A percentile compares a stretch with the other conserved stretches of the same genome.
Evolutionary conservation across 2,888 invertebrate species (phyloP).

Genomic region (Oxytorus armatus): DNA sequence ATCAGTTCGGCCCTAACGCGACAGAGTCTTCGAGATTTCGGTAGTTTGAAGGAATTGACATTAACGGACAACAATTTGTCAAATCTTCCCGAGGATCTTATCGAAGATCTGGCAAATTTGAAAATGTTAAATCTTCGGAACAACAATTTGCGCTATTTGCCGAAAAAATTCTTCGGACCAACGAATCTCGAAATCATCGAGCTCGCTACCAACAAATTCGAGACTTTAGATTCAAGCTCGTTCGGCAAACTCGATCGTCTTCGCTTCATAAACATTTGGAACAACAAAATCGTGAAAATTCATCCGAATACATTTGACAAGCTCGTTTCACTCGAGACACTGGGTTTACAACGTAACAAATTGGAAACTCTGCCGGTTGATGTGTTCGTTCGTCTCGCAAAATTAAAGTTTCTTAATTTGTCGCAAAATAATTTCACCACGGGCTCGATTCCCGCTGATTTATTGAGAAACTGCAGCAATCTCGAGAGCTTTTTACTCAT

Average conservation of each 20-base stretch:
- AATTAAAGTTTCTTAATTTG: slow-evolving; percentile 88
- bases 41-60: slow-evolving; percentile 85
- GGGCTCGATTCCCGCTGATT: slow-evolving; percentile 86
- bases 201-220: slow-evolving; percentile 87
- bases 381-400: slow-evolving; percentile 87
- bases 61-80: slow-evolving; percentile 88
- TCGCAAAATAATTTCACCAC: slow-evolving; percentile 88
- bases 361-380: slow-evolving; percentile 87
- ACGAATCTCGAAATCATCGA: slow-evolving; percentile 87
- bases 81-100: slow-evolving; percentile 87
- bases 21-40: slow-evolving; percentile 87
- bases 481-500: slow-evolving; percentile 84
- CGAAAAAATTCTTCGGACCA: slow-evolving; percentile 73
- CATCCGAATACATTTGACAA: slow-evolving; percentile 88
- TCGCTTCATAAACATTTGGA: slow-evolving; percentile 88
- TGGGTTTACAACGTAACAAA: slow-evolving; percentile 90
- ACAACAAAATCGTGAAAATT: slow-evolving; percentile 88
- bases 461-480: slow-evolving; percentile 86
- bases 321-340: slow-evolving; percentile 87
- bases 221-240: slow-evolving; percentile 86
- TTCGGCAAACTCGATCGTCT: slow-evolving; percentile 87
- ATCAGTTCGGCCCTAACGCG: slow-evolving; percentile 83
- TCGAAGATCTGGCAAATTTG: slow-evolving; percentile 86
- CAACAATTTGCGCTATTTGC: slow-evolving; percentile 64
- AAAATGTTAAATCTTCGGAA: slow-evolving; percentile 87